Evolutionary conservation across 2,888 invertebrate genomes (phyloP), one percentile per base, ranked within the genome.

Genomic region (Odontothrips loti): DNA sequence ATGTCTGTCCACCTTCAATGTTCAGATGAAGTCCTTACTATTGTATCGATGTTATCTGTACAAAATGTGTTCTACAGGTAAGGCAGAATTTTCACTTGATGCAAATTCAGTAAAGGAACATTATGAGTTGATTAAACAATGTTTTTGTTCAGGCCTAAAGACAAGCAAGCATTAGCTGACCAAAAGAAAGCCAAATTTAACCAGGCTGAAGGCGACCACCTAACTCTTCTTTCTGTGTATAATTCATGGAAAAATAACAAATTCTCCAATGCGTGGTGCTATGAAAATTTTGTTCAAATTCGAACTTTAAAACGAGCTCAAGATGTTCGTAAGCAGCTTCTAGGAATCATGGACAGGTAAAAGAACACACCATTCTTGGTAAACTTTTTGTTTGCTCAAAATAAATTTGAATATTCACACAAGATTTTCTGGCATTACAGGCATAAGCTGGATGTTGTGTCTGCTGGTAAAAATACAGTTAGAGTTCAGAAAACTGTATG

Each of bases 191-290:
- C 99, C 0, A 99, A 99, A 88, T 99, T 99, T 87, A 99, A 99
- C 88, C 99, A 99, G 88, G 91, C 97, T 0, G 99, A 99, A 87
- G 99, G 99, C 0, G 99, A 99, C 88, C 99, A 99, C 88, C 89
- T 99, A 78, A 99, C 99, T 0, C 88, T 99, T 43, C 88, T 99
- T n/a, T 97, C 99, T 0, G 99, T 99, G 8, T 99, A 98, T 87
- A 99, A 99, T 87, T 97, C 98, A 80, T 99, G 99, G 99, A 95
- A 97, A 86, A 98, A 98, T 87, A 99, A 99, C 87, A 98, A 99
- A 88, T 99, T 99, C 88, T 97, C 97, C 0, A 97, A 97, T 87
- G 97, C 98, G 0, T 99, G 99, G 99, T 99, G 99, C 87, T 99
- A 98, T 86, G 99, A 99, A 87, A 99, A 99, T 89, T 99, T 99